phyloP scores from a whole-genome alignment of 2,113 vertebrate genomes.

The Smithornis capensis region DNA sequence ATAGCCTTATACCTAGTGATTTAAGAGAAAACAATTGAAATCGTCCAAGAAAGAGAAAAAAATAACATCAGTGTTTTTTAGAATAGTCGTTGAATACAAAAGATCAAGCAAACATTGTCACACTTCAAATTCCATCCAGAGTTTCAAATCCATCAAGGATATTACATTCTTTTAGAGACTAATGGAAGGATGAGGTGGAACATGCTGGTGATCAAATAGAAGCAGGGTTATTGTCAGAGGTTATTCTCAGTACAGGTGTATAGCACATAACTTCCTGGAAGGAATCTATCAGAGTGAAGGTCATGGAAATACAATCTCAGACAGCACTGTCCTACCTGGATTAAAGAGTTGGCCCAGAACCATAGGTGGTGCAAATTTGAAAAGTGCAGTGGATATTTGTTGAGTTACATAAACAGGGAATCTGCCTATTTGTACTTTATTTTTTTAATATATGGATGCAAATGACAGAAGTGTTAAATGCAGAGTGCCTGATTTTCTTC shows the following conservation, averaged over 20 bases:
- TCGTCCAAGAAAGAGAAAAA: not conserved
- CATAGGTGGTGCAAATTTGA: not conserved
- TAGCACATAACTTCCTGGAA: not conserved
- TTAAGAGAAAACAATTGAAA: not conserved
- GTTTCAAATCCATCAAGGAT: not conserved
- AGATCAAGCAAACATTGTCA: not conserved
- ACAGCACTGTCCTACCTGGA: accelerated
- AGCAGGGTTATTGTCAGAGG: not conserved
- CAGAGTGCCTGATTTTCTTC: not conserved
- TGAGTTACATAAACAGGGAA: not conserved
- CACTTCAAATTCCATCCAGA: not conserved
- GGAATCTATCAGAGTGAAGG: not conserved
- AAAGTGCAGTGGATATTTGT: not conserved
- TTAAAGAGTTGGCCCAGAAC: not conserved
- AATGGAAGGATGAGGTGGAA: not conserved
- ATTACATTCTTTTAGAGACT: not conserved
- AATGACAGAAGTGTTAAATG: not conserved
- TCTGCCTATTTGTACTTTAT: not conserved
- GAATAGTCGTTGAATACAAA: not conserved
- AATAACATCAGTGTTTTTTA: not conserved
- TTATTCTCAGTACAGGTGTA: not conserved
- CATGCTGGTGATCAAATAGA: not conserved
- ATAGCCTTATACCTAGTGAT: not conserved
- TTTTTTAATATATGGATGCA: not conserved
- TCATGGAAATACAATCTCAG: not conserved